phyloP scores from a whole-genome alignment of 1,140 invertebrate species.

The Phymastichus coffea region DNA sequence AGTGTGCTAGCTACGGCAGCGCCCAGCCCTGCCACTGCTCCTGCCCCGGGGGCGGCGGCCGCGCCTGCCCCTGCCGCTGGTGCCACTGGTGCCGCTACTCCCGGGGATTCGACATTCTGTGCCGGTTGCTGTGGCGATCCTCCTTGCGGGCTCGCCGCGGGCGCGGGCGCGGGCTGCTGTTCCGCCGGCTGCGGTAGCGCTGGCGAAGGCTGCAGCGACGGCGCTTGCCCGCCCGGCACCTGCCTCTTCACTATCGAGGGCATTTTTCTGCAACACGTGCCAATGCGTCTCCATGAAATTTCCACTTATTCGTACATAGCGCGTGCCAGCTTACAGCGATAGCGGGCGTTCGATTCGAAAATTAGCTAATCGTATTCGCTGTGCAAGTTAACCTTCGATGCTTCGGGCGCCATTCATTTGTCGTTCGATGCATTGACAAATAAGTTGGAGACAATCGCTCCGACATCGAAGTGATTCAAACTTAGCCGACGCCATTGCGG shows the following conservation, averaged over 20 bases:
- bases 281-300: background rate
- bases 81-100: slow-evolving; percentile 15
- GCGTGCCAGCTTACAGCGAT: background rate
- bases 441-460: too few relatives aligned
- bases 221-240: too few relatives aligned
- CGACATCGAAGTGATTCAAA: too few relatives aligned
- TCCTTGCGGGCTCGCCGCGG: slow-evolving; percentile 8
- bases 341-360: background rate
- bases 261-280: slow-evolving; percentile 44
- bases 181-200: background rate
- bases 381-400: too few relatives aligned
- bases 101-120: slow-evolving; percentile 14
- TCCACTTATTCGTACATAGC: background rate
- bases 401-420: too few relatives aligned
- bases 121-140: slow-evolving; percentile 29
- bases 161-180: background rate
- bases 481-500: too few relatives aligned
- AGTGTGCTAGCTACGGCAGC: too few relatives aligned
- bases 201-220: too few relatives aligned
- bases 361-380: too few relatives aligned
- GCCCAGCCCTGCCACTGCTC: background rate
- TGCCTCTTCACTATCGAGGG: slow-evolving; percentile 39
- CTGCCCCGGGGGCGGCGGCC: too few relatives aligned
- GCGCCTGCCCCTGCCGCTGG: background rate
- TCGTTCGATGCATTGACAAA: too few relatives aligned